These are phyloP conservation scores for Lethenteron reissneri DNA, from an alignment of 2,113 vertebrate genomes.

Conservation along the genomic window DNA sequence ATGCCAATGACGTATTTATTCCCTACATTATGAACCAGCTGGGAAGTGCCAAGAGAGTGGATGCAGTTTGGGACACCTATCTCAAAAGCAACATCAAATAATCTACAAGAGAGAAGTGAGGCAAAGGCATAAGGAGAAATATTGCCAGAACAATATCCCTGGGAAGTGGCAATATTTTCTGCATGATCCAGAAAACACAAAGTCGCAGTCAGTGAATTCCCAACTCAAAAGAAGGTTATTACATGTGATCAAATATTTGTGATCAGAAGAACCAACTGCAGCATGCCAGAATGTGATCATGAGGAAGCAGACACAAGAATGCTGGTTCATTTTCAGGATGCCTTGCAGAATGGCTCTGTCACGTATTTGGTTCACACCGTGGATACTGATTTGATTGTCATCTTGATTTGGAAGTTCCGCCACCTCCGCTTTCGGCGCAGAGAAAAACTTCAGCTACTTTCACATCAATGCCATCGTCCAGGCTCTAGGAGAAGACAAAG, in stretches of 20 bases:
- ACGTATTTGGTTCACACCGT: conserved; percentile 1
- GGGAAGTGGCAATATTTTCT: neutral
- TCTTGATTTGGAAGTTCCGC: neutral
- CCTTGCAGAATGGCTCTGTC: neutral
- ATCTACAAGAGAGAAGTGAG: neutral
- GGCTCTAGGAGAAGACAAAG: neutral
- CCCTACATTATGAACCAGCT: conserved; percentile 4
- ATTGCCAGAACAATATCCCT: too few relatives aligned
- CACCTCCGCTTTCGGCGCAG: neutral
- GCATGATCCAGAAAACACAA: neutral
- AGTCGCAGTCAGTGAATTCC: neutral
- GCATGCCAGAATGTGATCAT: neutral
- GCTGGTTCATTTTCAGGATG: neutral
- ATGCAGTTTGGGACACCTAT: neutral
- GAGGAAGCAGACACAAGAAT: neutral
- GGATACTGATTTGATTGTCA: conserved; percentile 1
- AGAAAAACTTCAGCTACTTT: neutral
- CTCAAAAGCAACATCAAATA: neutral
- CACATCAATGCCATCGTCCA: neutral
- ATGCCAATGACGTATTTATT: neutral
- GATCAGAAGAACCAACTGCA: neutral
- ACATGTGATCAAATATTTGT: neutral
- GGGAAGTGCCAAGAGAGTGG: neutral
- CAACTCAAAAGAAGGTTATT: neutral
- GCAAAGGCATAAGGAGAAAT: neutral